Base-by-base conservation (phyloP, 1,140 invertebrate species). In the Lasioglossum baleicum region DNA sequence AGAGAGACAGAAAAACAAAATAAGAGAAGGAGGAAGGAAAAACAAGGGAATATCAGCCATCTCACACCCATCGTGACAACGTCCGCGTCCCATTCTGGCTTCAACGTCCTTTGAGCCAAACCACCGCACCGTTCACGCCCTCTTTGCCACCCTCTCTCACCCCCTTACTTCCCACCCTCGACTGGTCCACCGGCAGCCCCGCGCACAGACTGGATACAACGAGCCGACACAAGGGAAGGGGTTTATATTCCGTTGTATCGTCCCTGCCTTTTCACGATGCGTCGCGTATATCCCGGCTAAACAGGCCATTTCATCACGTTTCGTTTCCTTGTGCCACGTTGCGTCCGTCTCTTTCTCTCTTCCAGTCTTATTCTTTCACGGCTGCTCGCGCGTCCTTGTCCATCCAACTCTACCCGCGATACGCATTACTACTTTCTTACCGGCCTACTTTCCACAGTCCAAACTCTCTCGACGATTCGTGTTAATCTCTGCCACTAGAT, bases 41-140 rank as follows among this genome's bases (percentile, higher is more conserved):
- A 78, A 86, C 79, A 85, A 82, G 80, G 68, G 80, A 76, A 85
- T 80, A 86, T 85, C 83, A 84, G 83, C 83, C 83, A 77, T 80
- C 83, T 85, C 83, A 84, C 83, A 80, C 83, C 83, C 84, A 63
- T 74, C 73, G 84, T 80, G 85, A 81, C 85, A 83, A 83, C 73
- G 81, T 86, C 61, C 84, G 77, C 81, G 76, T 78, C 84, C 81
- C 74, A 83, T 87, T 86, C 81, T 73, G 73, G 77, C 84, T 86
- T 85, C 81, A 77, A 74, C 82, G 75, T 88, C 80, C 86, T 87
- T 86, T 86, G 87, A 88, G 75, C 80, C 69, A 83, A 89, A 83
- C 73, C 80, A 87, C 79, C 80, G 77, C 77, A 72, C 53, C 72
- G 63, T 71, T 83, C 73, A 53, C 82, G 48, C 78, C 65, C 69